Base-by-base conservation (phyloP, 2,113 vertebrate genomes). In the Clarias magur region DNA sequence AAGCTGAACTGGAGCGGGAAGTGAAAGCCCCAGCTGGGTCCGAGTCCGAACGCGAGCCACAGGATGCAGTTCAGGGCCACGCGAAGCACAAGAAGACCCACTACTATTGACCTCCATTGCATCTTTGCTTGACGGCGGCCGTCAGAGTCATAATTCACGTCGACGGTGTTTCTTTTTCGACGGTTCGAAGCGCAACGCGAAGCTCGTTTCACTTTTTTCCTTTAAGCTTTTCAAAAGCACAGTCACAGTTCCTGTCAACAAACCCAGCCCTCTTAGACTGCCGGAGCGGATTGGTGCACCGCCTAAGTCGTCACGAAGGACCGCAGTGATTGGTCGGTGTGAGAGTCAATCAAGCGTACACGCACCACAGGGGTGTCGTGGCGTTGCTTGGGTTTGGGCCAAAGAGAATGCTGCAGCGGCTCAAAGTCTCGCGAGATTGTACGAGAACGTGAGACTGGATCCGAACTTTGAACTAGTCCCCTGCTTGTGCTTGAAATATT, bases 101-200 rank as follows among this genome's bases (percentile, higher is more conserved):
- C 94, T 91, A 98, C 94, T 93, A 98, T 90, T 94, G 97, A 97
- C 92, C 97, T 96, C 97, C 97, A 99, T 96, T 96, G 97, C 98
- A 99, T 99, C 94, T 96, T 96, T 94, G 95, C 95, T 93, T 70
- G 87, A 92, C 38, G 6, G 89, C 91, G 86, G 48, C 93, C 81
- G 93, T 94, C 88, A 94, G 93, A 93, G 90, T 90, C 95, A 96
- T 96, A 92, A 84, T 96, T 95, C 85, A 91, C 72, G 86, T 91
- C 68, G 90, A 90, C 87, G 89, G 84, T 85, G 67, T 80, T 68
- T 8, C 62, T 25, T 70, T 42, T 72, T 42, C 30, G 59, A 42
- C 57, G 57, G 79, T 48, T 13, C 86, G 56, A 85, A 63, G 57
- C 81, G 80, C 59, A 48, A 38, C 12, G 12, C 19, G 30, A 30